Conservation (phyloP, 2,113 vertebrate genomes). For the Epinephelus fuscoguttatus region DNA sequence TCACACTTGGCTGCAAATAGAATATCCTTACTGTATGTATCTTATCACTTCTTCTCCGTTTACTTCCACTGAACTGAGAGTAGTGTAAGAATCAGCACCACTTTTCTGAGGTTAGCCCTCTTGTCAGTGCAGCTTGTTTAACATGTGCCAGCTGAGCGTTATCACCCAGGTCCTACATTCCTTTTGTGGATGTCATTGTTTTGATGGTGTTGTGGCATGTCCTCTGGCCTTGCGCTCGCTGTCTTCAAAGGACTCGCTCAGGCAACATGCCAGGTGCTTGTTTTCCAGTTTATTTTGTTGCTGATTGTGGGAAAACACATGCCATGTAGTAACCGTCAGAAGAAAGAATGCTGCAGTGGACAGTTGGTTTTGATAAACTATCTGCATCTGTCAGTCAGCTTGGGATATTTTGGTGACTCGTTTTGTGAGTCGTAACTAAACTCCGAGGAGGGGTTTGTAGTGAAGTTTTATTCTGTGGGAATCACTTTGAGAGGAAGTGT, state of each 20-base stretch:
- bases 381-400: conserved; percentile 59
- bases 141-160: conserved; percentile 69
- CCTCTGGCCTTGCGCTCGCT: conserved; percentile 55
- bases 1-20: conserved; percentile 35
- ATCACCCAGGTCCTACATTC: conserved; percentile 78
- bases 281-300: conserved; percentile 35
- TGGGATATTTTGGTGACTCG: conserved; percentile 54
- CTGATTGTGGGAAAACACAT: conserved; percentile 27
- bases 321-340: neutral
- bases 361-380: conserved; percentile 51
- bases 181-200: conserved; percentile 70
- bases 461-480: conserved; percentile 67
- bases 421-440: conserved; percentile 50
- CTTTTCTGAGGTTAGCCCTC: conserved; percentile 34
- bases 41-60: neutral
- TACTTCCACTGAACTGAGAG: conserved; percentile 31
- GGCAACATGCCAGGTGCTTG: conserved; percentile 54
- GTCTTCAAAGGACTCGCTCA: conserved; percentile 62
- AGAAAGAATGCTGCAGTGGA: conserved; percentile 13
- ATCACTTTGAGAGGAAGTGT: conserved; percentile 71
- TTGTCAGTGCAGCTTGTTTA: conserved; percentile 72
- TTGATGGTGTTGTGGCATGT: conserved; percentile 71
- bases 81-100: conserved; percentile 12
- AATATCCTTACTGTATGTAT: neutral
- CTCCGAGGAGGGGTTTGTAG: conserved; percentile 54